These are phyloP conservation scores for Mesoclemmys tuberculata DNA, from an alignment of 2,113 vertebrate species.

Conservation along the genomic window DNA sequence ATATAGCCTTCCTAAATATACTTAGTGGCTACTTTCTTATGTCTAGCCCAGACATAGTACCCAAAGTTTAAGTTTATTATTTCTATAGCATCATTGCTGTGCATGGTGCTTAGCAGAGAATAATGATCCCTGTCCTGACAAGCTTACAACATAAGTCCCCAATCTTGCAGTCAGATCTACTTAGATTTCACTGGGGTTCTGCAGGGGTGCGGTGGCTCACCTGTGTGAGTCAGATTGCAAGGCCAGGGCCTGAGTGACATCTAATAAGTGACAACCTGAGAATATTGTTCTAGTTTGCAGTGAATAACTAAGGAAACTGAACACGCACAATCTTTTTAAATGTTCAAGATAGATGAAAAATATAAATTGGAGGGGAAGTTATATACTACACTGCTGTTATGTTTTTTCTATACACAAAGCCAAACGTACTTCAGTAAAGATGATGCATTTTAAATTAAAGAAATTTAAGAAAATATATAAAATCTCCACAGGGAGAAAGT, in stretches of 20 bases:
- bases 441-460: not conserved
- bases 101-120: not conserved
- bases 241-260: not conserved
- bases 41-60: not conserved
- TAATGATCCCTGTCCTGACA: not conserved
- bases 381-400: not conserved
- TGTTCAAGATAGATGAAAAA: not conserved
- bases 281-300: not conserved
- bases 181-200: not conserved
- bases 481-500: not conserved
- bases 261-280: slow-evolving; percentile 9
- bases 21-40: not conserved
- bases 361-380: not conserved
- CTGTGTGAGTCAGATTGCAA: not conserved
- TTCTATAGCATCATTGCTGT: not conserved
- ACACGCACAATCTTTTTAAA: not conserved
- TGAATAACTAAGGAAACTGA: not conserved
- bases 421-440: not conserved
- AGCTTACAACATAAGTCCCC: not conserved
- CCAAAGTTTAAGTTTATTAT: not conserved
- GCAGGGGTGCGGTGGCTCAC: not conserved
- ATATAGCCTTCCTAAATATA: not conserved
- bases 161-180: not conserved
- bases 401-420: not conserved
- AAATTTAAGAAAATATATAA: not conserved